Percentiles rank a stretch among this genome's conserved stretches.
Conservation (phyloP, 2,797 vertebrate genomes). For the Periparus ater region DNA sequence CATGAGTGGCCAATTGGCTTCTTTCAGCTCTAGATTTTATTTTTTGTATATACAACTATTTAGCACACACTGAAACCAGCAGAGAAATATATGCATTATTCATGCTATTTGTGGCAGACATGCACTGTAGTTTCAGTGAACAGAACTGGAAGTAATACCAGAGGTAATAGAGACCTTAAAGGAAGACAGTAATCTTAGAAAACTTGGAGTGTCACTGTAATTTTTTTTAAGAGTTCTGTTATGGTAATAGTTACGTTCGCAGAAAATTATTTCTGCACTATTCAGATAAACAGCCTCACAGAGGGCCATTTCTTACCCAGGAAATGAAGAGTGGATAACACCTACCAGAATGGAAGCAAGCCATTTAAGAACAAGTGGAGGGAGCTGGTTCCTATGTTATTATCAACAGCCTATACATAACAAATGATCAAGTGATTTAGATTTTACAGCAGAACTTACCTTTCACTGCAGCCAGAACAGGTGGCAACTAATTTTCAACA, state of each 20-base stretch:
- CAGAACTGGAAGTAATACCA: slow-evolving; percentile 24
- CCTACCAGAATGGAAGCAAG: background rate
- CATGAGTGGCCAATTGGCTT: background rate
- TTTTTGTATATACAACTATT: background rate
- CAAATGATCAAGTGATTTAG: background rate
- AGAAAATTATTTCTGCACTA: slow-evolving; percentile 1
- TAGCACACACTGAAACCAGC: background rate
- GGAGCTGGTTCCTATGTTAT: background rate
- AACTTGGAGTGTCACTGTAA: background rate
- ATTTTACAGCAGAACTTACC: slow-evolving; percentile 32
- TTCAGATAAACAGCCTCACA: slow-evolving; percentile 28
- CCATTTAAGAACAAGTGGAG: slow-evolving; percentile 36
- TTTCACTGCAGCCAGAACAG: background rate
- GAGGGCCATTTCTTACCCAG: slow-evolving; percentile 27
- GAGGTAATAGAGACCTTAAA: slow-evolving; percentile 32
- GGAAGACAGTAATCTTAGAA: slow-evolving; percentile 16
- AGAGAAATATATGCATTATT: slow-evolving; percentile 8
- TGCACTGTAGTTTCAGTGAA: background rate
- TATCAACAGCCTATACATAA: slow-evolving; percentile 35
- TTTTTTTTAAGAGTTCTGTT: slow-evolving; percentile 43
- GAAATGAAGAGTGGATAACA: slow-evolving; percentile 19
- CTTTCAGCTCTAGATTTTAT: background rate
- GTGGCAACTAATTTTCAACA: slow-evolving; percentile 29
- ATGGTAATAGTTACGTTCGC: slow-evolving; percentile 27
- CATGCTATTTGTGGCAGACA: background rate